A percentile compares a stretch with the other conserved stretches of the same genome.
These are phyloP conservation scores for Palythoa grandiflora DNA, from an alignment of 92 coral and sea anemone genomes.

Conservation along the genomic window DNA sequence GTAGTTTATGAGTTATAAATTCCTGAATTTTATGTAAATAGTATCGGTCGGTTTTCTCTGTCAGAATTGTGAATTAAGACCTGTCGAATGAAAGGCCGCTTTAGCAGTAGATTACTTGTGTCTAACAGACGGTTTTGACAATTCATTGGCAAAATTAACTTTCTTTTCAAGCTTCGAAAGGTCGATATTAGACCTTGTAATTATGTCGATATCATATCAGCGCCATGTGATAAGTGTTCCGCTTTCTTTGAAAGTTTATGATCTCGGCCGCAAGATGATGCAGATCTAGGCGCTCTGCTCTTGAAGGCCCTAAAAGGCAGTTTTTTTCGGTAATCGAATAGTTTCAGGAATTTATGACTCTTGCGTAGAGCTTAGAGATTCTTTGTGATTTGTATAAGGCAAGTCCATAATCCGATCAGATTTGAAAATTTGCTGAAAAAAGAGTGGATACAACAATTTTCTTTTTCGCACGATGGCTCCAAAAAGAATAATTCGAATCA, in stretches of 20 bases:
- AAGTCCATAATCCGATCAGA: slow-evolving; percentile 3
- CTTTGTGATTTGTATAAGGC: neutral
- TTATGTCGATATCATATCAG: slow-evolving; percentile 36
- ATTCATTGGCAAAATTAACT: slow-evolving; percentile 49
- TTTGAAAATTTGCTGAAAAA: slow-evolving; percentile 2
- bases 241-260: slow-evolving; percentile 14
- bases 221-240: neutral
- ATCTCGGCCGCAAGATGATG: neutral
- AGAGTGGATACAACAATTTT: too few species aligned
- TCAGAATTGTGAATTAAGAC: slow-evolving; percentile 12
- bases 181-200: slow-evolving; percentile 38
- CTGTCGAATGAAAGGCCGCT: slow-evolving; percentile 31
- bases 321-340: neutral
- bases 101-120: slow-evolving; percentile 21
- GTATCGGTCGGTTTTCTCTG: slow-evolving; percentile 6
- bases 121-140: slow-evolving; percentile 44
- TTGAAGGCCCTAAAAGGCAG: neutral
- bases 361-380: neutral
- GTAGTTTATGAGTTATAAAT: neutral
- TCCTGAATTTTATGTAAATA: slow-evolving; percentile 5
- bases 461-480: neutral
- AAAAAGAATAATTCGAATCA: neutral
- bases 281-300: neutral
- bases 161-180: slow-evolving; percentile 22
- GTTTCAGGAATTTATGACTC: neutral